Evolutionary conservation across 2,888 invertebrate genomes (phyloP), one percentile per base, ranked within the genome.

Genomic region (Limnephilus auricula): DNA sequence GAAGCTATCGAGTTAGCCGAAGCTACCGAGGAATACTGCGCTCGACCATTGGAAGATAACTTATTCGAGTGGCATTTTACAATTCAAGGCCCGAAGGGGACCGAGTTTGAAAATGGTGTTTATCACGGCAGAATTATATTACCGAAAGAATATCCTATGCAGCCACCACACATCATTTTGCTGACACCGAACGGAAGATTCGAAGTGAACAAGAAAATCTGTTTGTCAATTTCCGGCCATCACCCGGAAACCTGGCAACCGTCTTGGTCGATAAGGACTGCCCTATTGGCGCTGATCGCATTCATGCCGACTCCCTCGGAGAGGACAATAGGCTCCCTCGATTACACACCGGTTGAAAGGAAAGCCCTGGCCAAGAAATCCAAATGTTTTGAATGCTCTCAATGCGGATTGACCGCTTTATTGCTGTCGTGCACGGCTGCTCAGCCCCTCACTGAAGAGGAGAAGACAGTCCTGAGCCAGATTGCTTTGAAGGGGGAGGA

Each of bases 241-340:
- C 99, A 99, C 95, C 99, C 99, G n/a, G 99, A 99, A 95, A 98
- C 98, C 79, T 99, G 99, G 99, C 98, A 99, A 94, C 99, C 99
- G 40, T 99, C 98, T 4, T 99, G 99, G 99, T 99, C 99, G 50
- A 99, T 99, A 93, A 96, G 99, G 93, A 99, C 99, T 90, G 99
- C 99, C 18, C 95, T 99, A 91, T 95, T 99, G 93, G 99, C 99
- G 30, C 96, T 99, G 92, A 99, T 99, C 94, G 98, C 99, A 2
- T 99, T 99, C 94, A 98, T 99, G 98, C 99, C 99, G 0, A 98
- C 98, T 9, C 97, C 98, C 89, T 98, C 98, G 13, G 97, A 97
- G 93, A 98, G 99, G 2, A 99, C 99, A 3, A 98, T 99, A 92
- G 99, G 99, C 10, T 98, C 99, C 2, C 95, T 99, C 34, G 98